These are phyloP conservation scores for Halesus radiatus DNA, from an alignment of 1,140 invertebrate genomes.

Conservation along the genomic window DNA sequence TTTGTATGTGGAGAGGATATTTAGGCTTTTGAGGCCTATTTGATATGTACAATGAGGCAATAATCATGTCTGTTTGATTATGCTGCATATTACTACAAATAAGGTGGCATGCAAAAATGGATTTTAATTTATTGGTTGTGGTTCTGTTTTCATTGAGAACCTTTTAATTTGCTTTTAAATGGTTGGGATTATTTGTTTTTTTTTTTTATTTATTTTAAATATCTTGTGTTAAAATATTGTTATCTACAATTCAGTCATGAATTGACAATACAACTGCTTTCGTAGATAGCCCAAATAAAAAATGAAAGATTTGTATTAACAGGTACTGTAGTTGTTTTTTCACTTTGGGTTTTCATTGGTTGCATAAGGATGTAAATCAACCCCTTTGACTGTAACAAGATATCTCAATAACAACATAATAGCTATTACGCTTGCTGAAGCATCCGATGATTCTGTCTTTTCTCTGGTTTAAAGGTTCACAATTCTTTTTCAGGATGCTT, in stretches of 20 bases:
- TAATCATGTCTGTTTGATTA: constrained; percentile 19
- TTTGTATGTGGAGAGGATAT: background rate
- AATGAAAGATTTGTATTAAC: background rate
- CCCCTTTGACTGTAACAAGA: background rate
- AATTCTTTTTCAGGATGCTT: too few relatives aligned
- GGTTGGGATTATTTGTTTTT: background rate
- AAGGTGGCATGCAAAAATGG: constrained; percentile 31
- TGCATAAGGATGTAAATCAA: background rate
- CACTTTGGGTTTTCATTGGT: background rate
- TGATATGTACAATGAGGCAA: constrained; percentile 15
- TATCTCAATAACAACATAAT: too few relatives aligned
- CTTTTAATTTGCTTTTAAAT: constrained; percentile 4
- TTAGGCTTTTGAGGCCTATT: background rate
- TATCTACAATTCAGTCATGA: too few relatives aligned
- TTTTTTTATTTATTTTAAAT: background rate
- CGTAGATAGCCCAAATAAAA: background rate
- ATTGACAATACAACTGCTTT: background rate
- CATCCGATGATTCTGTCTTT: too few relatives aligned
- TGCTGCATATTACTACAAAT: background rate
- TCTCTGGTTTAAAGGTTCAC: too few relatives aligned
- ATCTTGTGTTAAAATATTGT: too few relatives aligned
- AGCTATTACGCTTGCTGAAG: too few relatives aligned
- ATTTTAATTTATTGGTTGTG: constrained; percentile 29
- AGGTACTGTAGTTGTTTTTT: background rate
- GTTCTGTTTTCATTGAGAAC: constrained; percentile 16